A percentile compares a stretch with the other conserved stretches of the same genome.
Conservation (phyloP, 2,888 invertebrate genomes). For the Polyommatus icarus region DNA sequence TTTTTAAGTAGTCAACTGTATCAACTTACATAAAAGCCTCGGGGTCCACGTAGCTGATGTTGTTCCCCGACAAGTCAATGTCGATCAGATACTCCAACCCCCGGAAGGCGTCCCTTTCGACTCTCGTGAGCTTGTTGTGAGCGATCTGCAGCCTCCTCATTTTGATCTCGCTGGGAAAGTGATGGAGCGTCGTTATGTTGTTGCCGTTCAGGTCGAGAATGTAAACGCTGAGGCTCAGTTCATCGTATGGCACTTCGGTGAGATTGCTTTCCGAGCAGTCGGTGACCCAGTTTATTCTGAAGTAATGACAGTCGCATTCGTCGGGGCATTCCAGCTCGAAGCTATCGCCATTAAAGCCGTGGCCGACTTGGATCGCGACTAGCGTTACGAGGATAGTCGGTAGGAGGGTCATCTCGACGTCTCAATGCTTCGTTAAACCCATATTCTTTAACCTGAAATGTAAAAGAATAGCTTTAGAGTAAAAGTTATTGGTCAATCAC, state of each 20-base stretch:
- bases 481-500: neutral
- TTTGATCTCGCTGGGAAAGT: conserved; percentile 85
- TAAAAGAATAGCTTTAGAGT: neutral
- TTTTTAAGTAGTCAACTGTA: neutral
- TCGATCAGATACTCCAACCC: conserved; percentile 85
- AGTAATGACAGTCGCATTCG: conserved; percentile 88
- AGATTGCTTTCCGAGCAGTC: conserved; percentile 88
- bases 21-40: conserved; percentile 83
- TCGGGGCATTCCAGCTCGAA: conserved; percentile 86
- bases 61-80: conserved; percentile 85
- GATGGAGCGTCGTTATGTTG: conserved; percentile 79
- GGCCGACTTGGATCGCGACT: conserved; percentile 51
- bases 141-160: conserved; percentile 85
- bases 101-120: conserved; percentile 82
- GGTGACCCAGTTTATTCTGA: conserved; percentile 88
- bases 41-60: conserved; percentile 82
- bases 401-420: conserved; percentile 54
- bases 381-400: conserved; percentile 55
- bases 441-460: conserved; percentile 45
- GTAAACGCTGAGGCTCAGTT: conserved; percentile 85
- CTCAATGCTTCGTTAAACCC: conserved; percentile 44
- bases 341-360: conserved; percentile 81
- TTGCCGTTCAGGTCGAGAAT: conserved; percentile 86
- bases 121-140: conserved; percentile 81
- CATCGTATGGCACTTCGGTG: conserved; percentile 84